Evolutionary conservation across 2,113 vertebrate genomes (phyloP), one percentile per base, ranked within the genome.

Genomic region (Megatriorchis doriae): DNA sequence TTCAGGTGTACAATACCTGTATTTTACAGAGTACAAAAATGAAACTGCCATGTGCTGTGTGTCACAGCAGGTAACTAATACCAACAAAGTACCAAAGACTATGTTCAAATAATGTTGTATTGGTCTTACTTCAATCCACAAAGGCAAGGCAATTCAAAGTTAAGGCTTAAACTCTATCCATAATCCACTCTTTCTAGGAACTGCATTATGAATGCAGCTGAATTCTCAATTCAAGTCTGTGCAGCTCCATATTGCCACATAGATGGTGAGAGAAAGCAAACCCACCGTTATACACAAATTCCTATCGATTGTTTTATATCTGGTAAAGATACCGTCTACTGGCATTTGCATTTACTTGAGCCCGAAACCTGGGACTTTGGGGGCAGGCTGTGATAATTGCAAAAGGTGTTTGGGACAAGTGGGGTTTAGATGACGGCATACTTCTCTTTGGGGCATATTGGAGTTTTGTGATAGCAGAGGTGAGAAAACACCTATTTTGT

Each of bases 1-100:
- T 97, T 98, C 98, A 97, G 98, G 97, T 97, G 96, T 97, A 98
- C 97, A 98, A 98, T 98, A 97, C 98, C 97, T 98, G 96, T 92
- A 91, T 97, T 98, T 97, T 91, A 81, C 93, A 8, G 87, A 42
- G 9, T 65, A 85, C 95, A 95, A 95, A 97, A 94, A 95, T 96
- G 96, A 96, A 91, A 97, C 86, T 75, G 88, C 95, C 81, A 91
- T 97, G 97, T 94, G 94, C 94, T 94, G 91, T 90, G 96, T 94
- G 92, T 97, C 98, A 92, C 98, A 97, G 98, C 97, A 93, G 98
- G 98, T 84, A 92, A 94, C 97, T 97, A 97, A 97, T 96, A 95
- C 91, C 97, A 96, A 97, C 95, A 96, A 97, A 97, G 92, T 92
- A 83, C 95, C 94, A 97, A 78, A 93, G 65, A 67, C 77, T 94